Evolutionary conservation across 2,888 invertebrate genomes (phyloP), one percentile per base, ranked within the genome.

Genomic region (Notocelia uddmanniana): DNA sequence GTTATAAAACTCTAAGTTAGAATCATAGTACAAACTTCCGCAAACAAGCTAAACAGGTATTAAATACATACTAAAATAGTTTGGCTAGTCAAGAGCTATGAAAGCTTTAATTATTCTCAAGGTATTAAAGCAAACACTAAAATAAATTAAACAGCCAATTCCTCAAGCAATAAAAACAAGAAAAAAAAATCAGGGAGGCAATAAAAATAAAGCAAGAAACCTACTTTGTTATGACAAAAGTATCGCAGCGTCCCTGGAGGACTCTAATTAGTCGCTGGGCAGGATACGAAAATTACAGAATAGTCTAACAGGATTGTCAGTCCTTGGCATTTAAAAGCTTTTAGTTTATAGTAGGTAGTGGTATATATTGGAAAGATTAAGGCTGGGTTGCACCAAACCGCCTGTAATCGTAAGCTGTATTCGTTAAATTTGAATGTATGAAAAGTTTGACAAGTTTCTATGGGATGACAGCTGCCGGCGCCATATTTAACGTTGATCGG

Each of bases 161-260:
- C 45, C 45, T 41, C 31, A 59, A 54, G 54, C 59, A 60, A 66
- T 52, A 59, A 55, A 63, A 67, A 54, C 34, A 31, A 45, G 59
- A 60, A 59, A 23, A 26, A n/a, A 45, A 71, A 71, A 71, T 60
- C 54, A 41, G 66, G 45, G 59, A 71, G 54, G 59, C 66, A 71
- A 71, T 71, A 68, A 72, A 72, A 72, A 72, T 62, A 72, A 72
- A 71, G 59, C 52, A 60, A 62, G 55, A 31, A 62, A 55, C 45
- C 62, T 66, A 68, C 57, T 72, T 60, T 67, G 66, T 71, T 72
- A 72, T 72, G 72, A 67, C 68, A 72, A 72, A 72, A 72, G 67
- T 71, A 71, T 71, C 66, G 67, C 54, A 21, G 45, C 48, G 60
- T 62, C 72, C 55, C 62, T n/a, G 55, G 67, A 50, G 67, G 48